A percentile compares a stretch with the other conserved stretches of the same genome.
Conservation (phyloP, 2,888 invertebrate species). For the Hybos culiciformis region DNA sequence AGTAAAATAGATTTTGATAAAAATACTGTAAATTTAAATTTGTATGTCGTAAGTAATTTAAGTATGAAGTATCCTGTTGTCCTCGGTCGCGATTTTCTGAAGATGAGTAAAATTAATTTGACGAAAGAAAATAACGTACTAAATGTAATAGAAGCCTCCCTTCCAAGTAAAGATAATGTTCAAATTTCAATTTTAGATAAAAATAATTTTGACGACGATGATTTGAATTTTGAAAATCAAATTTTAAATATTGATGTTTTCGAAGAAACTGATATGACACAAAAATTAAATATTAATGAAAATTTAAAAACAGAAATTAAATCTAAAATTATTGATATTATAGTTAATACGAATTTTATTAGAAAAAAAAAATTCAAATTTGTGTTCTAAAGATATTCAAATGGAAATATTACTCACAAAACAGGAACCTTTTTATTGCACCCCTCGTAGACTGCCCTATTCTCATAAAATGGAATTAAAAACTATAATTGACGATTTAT, state of each 20-base stretch:
- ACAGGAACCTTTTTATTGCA: conserved; percentile 10
- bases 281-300: conserved; percentile 7
- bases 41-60: conserved; percentile 10
- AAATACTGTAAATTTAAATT: conserved; percentile 4
- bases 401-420: conserved; percentile 9
- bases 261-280: not conserved
- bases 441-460: conserved; percentile 9
- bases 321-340: too few relatives aligned
- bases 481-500: conserved; percentile 10
- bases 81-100: conserved; percentile 12
- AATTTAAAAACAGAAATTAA: conserved; percentile 1
- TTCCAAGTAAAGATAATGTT: conserved; percentile 3
- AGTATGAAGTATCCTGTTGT: conserved; percentile 11
- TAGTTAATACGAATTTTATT: too few relatives aligned
- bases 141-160: too few relatives aligned
- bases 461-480: conserved; percentile 10
- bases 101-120: too few relatives aligned
- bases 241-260: conserved; percentile 10
- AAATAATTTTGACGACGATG: not conserved
- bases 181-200: too few relatives aligned
- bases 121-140: conserved; percentile 4
- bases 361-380: too few relatives aligned
- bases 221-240: conserved; percentile 5
- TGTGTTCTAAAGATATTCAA: not conserved
- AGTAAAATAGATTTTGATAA: conserved; percentile 9